Evolutionary conservation across 2,797 vertebrate species (phyloP).

Genomic region (Mormyrops attenuatus): DNA sequence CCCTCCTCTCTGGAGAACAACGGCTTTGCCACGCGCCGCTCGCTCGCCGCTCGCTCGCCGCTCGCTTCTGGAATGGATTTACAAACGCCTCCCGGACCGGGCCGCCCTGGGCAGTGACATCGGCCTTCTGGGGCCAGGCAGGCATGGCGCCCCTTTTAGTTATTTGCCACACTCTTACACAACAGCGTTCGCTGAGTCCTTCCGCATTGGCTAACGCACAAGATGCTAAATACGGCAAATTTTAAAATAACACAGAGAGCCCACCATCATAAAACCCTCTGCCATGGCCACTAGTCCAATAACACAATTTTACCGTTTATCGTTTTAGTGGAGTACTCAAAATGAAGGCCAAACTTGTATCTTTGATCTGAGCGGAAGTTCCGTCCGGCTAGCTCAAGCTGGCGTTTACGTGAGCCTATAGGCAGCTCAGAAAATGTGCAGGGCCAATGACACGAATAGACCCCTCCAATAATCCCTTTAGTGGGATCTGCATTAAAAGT

Average conservation of each 20-base stretch:
- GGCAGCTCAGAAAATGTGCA: neutral
- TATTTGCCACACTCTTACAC: neutral
- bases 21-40: no score
- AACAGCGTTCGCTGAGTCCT: neutral
- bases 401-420: neutral
- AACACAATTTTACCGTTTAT: neutral
- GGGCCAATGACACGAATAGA: constrained; percentile 17
- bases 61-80: neutral
- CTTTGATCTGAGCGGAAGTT: neutral
- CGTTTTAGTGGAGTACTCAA: neutral
- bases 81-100: neutral
- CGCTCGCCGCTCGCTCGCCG: neutral
- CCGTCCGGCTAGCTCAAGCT: neutral
- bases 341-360: neutral
- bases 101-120: neutral
- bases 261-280: neutral
- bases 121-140: neutral
- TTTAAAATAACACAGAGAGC: neutral
- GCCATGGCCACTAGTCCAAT: neutral
- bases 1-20: neutral
- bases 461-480: neutral
- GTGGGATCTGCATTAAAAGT: constrained; percentile 20
- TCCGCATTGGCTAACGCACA: neutral
- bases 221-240: neutral
- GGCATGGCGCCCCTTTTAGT: neutral